Conservation (phyloP, 2,797 vertebrate genomes). For the Neomorphus geoffroyi region DNA sequence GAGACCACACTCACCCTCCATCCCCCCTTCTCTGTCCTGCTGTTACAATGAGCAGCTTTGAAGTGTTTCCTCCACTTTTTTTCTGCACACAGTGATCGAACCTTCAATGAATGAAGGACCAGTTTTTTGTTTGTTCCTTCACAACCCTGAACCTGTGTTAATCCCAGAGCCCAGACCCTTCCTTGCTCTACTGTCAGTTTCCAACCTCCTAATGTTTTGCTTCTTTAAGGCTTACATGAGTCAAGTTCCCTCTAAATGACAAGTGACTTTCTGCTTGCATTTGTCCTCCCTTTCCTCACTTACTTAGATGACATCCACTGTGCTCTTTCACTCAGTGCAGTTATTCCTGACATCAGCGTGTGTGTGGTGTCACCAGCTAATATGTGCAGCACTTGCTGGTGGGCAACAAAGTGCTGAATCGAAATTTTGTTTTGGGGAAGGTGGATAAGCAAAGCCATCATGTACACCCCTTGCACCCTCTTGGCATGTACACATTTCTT, state of each 20-base stretch:
- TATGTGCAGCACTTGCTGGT: neutral
- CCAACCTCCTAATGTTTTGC: neutral
- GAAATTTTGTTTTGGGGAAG: neutral
- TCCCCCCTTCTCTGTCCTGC: neutral
- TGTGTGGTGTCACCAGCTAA: neutral
- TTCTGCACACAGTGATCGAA: neutral
- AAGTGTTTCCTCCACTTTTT: neutral
- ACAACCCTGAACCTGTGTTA: neutral
- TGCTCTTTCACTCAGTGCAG: neutral
- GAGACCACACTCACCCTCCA: neutral
- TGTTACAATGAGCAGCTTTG: neutral
- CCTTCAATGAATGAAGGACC: neutral
- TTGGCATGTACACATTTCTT: neutral
- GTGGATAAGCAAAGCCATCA: neutral
- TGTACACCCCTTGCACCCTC: neutral
- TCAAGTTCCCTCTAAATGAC: neutral
- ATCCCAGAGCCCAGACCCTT: neutral
- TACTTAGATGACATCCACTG: neutral
- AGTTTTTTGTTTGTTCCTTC: neutral
- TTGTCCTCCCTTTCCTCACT: neutral
- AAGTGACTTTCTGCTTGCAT: neutral
- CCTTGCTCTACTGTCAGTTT: neutral
- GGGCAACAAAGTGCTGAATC: neutral
- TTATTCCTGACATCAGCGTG: neutral
- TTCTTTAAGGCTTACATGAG: neutral